These are phyloP conservation scores for Anoura caudifer DNA, from an alignment of 2,113 vertebrate species.

Conservation along the genomic window DNA sequence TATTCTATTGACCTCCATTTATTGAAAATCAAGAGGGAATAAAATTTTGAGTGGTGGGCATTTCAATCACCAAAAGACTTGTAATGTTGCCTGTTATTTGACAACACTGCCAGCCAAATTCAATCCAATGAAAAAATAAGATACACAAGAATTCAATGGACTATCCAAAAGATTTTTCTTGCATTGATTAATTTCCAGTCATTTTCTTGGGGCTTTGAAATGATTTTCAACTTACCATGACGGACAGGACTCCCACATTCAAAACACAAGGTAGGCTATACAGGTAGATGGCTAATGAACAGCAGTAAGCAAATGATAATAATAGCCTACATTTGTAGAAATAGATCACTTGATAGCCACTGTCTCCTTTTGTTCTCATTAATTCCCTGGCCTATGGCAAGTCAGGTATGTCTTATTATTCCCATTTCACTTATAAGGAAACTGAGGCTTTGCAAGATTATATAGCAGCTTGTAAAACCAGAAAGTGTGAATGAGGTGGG, in stretches of 20 bases:
- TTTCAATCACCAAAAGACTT: background rate
- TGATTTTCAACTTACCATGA: background rate
- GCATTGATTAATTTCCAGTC: background rate
- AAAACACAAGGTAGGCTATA: background rate
- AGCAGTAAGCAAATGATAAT: background rate
- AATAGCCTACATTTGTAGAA: background rate
- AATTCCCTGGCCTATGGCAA: background rate
- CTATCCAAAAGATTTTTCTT: background rate
- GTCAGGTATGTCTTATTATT: background rate
- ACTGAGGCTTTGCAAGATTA: background rate
- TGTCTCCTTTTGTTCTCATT: background rate
- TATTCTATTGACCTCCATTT: background rate
- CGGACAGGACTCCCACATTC: background rate
- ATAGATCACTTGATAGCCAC: background rate
- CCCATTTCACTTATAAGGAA: background rate
- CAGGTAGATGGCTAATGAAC: background rate
- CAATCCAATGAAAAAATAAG: background rate
- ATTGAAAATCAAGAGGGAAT: slow-evolving; percentile 33
- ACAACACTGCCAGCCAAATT: background rate
- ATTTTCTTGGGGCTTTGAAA: background rate
- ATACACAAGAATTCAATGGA: background rate
- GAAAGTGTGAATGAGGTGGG: background rate
- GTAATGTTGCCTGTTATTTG: background rate
- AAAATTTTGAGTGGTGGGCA: background rate
- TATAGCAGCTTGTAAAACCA: background rate